A percentile compares a stretch with the other conserved stretches of the same genome.
phyloP scores from a whole-genome alignment of 30 jellyfish, hydroid and myxozoan genomes.

The Chironex yamaguchii region DNA sequence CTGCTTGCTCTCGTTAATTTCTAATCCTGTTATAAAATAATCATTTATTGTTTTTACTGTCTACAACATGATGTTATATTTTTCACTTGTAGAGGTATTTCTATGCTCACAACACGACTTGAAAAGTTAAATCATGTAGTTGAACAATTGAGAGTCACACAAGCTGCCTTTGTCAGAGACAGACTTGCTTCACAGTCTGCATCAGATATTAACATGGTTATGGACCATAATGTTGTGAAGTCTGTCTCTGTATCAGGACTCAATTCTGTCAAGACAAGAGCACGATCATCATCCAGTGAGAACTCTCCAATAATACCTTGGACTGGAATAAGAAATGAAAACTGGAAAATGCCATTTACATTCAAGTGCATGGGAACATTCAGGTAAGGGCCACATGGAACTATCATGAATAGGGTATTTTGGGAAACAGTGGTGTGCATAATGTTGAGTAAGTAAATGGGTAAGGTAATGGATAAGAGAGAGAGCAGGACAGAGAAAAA shows the following conservation, averaged over 20 bases:
- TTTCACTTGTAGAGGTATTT: slow-evolving; percentile 61
- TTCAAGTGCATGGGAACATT: slow-evolving; percentile 97
- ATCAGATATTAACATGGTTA: slow-evolving; percentile 69
- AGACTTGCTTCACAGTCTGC: slow-evolving; percentile 86
- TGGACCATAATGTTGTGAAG: slow-evolving; percentile 14
- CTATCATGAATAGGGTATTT: no score
- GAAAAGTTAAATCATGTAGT: slow-evolving; percentile 78
- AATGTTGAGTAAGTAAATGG: no score
- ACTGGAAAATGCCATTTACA: slow-evolving; percentile 98
- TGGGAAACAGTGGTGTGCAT: no score
- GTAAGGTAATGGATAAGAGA: no score
- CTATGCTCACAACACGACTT: slow-evolving; percentile 71
- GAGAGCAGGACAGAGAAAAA: no score
- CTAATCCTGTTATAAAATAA: not conserved
- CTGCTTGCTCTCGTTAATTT: no score
- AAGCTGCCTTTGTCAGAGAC: slow-evolving; percentile 59
- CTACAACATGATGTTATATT: no score
- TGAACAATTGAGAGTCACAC: slow-evolving; percentile 85
- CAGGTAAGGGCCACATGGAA: no score
- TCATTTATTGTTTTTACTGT: not conserved
- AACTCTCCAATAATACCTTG: slow-evolving; percentile 33
- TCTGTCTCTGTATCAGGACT: slow-evolving; percentile 31
- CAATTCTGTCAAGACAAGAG: slow-evolving; percentile 2
- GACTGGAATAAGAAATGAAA: slow-evolving; percentile 34
- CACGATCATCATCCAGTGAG: slow-evolving; percentile 45